phyloP scores from a whole-genome alignment of 1,140 invertebrate genomes.

The Whitmania pigra region DNA sequence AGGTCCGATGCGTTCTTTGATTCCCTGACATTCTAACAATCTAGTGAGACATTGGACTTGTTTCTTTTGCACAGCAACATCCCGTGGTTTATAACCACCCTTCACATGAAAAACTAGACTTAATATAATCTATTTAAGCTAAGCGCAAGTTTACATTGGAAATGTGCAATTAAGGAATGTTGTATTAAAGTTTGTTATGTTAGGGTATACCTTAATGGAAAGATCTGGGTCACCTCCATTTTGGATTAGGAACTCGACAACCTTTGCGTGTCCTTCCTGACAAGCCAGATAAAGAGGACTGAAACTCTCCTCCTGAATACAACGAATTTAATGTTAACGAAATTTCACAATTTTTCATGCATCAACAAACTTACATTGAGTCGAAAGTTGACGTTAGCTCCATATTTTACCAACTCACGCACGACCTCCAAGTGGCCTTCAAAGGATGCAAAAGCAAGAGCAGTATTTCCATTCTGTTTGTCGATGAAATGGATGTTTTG shows the following conservation, averaged over 20 bases:
- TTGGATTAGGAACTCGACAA: neutral
- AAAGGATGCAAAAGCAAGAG: neutral
- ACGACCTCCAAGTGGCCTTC: neutral
- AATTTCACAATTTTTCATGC: neutral
- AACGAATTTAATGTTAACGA: neutral
- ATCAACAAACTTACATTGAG: neutral
- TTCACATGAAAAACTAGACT: neutral
- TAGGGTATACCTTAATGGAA: neutral
- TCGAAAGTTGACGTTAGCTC: constrained; percentile 7
- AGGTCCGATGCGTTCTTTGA: neutral
- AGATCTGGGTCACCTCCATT: neutral
- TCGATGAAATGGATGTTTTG: neutral
- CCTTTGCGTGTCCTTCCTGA: neutral
- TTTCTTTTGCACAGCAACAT: constrained; percentile 1
- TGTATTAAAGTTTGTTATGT: too few relatives aligned
- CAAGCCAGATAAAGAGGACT: constrained; percentile 1
- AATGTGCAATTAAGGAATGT: too few relatives aligned
- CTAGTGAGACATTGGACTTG: neutral
- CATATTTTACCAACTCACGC: neutral
- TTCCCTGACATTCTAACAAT: neutral
- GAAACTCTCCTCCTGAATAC: neutral
- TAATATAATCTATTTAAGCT: too few relatives aligned
- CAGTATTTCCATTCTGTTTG: neutral
- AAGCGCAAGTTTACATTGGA: too few relatives aligned
- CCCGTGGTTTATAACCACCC: constrained; percentile 9